These are phyloP conservation scores for Ianthella basta DNA, from an alignment of 37 sponge, comb jelly and placozoan species.

Conservation along the genomic window DNA sequence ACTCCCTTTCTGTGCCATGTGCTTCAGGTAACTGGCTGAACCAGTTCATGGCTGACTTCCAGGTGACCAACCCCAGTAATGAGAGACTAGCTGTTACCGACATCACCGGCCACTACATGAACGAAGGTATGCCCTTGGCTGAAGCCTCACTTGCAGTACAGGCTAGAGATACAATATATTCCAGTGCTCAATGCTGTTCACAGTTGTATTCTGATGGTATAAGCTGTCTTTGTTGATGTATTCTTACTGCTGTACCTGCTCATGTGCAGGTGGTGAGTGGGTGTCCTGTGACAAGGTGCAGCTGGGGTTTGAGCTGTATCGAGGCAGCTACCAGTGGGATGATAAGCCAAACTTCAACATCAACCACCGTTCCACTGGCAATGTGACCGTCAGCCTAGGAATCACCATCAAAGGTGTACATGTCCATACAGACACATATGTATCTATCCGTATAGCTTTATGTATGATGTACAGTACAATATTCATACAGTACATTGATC, in stretches of 20 bases:
- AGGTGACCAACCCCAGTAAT: constrained; percentile 32
- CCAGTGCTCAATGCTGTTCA: too few species aligned
- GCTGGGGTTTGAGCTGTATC: constrained; percentile 32
- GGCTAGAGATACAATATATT: too few species aligned
- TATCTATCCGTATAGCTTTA: neutral
- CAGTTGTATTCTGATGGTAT: too few species aligned
- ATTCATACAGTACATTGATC: too few species aligned
- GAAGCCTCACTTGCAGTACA: too few species aligned
- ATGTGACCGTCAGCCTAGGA: constrained; percentile 38
- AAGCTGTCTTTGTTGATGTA: too few species aligned
- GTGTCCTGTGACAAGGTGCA: constrained; percentile 35
- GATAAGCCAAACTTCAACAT: constrained; percentile 53
- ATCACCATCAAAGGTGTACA: constrained; percentile 52
- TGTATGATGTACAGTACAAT: too few species aligned
- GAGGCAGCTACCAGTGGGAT: constrained; percentile 32
- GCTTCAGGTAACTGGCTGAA: constrained; percentile 58
- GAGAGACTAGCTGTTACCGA: constrained; percentile 33
- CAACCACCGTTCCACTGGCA: constrained; percentile 38
- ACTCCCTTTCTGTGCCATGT: too few species aligned
- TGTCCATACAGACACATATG: neutral
- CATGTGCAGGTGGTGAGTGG: constrained; percentile 54
- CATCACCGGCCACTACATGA: constrained; percentile 45
- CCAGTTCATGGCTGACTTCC: constrained; percentile 39
- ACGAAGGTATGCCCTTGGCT: constrained; percentile 30
- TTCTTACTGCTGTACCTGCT: too few species aligned